These are phyloP conservation scores for Clamator glandarius DNA, from an alignment of 2,797 vertebrate species.

Conservation along the genomic window DNA sequence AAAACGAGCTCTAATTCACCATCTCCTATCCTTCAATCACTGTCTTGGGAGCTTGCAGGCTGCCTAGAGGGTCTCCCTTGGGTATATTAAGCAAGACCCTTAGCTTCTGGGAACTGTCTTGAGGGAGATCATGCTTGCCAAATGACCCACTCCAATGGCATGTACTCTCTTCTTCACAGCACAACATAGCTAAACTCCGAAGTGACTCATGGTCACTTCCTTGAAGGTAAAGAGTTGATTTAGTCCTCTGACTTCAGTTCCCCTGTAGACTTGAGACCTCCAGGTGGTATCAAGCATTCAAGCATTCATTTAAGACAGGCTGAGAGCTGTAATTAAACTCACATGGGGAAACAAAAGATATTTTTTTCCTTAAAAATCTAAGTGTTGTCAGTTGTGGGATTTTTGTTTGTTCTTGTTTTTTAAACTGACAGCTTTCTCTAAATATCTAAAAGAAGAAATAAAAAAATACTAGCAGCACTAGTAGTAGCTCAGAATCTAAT, in stretches of 20 bases:
- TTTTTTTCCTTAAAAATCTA: not conserved
- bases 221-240: not conserved
- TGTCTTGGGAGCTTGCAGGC: not conserved
- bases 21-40: not conserved
- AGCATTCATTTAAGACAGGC: not conserved
- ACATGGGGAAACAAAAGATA: rapidly evolving
- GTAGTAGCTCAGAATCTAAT: not conserved
- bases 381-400: rapidly evolving
- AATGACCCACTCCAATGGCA: not conserved
- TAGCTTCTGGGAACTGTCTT: not conserved
- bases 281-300: not conserved
- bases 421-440: not conserved
- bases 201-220: not conserved
- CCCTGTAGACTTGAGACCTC: not conserved
- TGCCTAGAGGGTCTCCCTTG: not conserved
- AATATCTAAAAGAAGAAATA: not conserved
- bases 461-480: not conserved
- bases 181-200: not conserved
- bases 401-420: not conserved
- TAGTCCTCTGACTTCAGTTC: not conserved
- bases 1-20: not conserved
- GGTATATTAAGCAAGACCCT: not conserved
- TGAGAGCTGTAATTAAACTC: not conserved
- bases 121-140: not conserved
- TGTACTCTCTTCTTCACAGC: not conserved